Conservation (phyloP, 37 sponge, comb jelly and placozoan species). For the Spongilla lacustris region DNA sequence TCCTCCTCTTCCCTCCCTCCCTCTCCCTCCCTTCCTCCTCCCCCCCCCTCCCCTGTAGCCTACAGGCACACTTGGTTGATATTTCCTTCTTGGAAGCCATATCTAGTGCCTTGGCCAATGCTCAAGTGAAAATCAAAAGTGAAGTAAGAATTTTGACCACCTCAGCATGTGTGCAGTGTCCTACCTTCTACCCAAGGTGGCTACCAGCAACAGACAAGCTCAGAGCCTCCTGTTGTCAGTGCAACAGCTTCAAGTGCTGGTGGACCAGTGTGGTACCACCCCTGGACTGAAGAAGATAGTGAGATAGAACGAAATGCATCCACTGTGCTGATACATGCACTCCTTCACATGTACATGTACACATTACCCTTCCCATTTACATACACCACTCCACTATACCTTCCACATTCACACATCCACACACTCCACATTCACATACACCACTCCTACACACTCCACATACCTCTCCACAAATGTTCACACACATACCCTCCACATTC, state of each 20-base stretch:
- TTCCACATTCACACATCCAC: no score
- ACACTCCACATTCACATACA: no score
- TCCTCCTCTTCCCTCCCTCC: not conserved
- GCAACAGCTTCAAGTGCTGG: not conserved
- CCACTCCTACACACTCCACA: no score
- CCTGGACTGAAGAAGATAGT: not conserved
- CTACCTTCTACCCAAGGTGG: conserved; percentile 26
- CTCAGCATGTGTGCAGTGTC: not conserved
- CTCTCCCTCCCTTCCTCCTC: not conserved
- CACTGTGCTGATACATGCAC: not conserved
- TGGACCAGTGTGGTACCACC: not conserved
- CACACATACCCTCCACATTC: no score
- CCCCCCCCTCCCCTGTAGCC: conserved; percentile 33
- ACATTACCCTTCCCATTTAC: no score
- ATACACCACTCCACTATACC: no score
- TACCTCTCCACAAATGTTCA: no score
- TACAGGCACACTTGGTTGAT: conserved; percentile 29
- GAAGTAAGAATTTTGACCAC: conserved; percentile 18
- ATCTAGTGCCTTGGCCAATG: conserved; percentile 13
- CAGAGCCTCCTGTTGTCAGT: conserved; percentile 28
- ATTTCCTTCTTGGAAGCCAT: conserved; percentile 57
- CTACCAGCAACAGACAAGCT: conserved; percentile 73
- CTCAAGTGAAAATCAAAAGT: conserved; percentile 72
- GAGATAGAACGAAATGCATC: not conserved
- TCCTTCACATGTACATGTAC: no score